A percentile compares a stretch with the other conserved stretches of the same genome.
phyloP scores from a whole-genome alignment of 2,888 invertebrate species.

The Pollenia griseotomentosa region DNA sequence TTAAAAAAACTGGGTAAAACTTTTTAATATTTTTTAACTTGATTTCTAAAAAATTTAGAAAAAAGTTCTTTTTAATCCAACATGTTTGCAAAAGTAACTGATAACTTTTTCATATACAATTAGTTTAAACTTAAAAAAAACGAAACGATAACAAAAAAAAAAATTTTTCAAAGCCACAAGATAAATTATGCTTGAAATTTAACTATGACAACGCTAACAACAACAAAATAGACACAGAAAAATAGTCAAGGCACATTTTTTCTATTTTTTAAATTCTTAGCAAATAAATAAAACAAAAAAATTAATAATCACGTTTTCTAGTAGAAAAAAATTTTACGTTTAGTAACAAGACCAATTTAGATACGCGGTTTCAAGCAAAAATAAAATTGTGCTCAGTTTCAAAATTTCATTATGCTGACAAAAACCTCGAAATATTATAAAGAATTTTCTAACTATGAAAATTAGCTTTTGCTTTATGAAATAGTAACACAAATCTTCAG shows the following conservation, averaged over 20 bases:
- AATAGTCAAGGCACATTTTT: slow-evolving; percentile 14
- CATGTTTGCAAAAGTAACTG: neutral
- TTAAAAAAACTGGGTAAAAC: too few species aligned
- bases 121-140: slow-evolving; percentile 7
- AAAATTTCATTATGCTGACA: neutral
- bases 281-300: neutral
- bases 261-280: slow-evolving; percentile 13
- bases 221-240: neutral
- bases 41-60: too few species aligned
- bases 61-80: neutral
- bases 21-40: too few species aligned
- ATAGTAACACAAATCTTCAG: too few species aligned
- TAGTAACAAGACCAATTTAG: neutral
- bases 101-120: neutral
- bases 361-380: too few species aligned
- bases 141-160: slow-evolving; percentile 3
- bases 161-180: slow-evolving; percentile 24
- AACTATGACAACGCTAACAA: neutral
- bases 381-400: too few species aligned
- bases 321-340: neutral
- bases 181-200: neutral
- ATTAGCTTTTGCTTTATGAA: too few species aligned
- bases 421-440: too few species aligned
- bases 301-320: slow-evolving; percentile 10
- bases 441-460: too few species aligned